A percentile compares a stretch with the other conserved stretches of the same genome.
Evolutionary conservation across 2,797 vertebrate species (phyloP).

Genomic region (Silurus lanzhouensis): DNA sequence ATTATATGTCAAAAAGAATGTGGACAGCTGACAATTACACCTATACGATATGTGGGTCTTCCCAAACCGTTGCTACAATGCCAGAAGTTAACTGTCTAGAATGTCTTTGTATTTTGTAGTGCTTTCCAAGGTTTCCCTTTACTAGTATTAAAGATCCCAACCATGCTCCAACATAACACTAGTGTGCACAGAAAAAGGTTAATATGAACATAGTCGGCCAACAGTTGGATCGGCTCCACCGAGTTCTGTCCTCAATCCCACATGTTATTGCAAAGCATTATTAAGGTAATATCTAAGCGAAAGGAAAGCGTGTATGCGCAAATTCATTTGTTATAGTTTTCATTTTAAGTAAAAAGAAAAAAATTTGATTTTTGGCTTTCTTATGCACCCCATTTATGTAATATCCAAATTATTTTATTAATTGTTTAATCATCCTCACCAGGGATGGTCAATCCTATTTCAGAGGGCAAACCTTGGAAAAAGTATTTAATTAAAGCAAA

Average conservation of each 20-base stretch:
- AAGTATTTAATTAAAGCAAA: neutral
- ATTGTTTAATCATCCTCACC: neutral
- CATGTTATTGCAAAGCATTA: neutral
- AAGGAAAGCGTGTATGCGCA: neutral
- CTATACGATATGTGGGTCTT: neutral
- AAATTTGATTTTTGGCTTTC: neutral
- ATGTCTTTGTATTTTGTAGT: neutral
- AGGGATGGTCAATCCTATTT: neutral
- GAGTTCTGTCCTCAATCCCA: neutral
- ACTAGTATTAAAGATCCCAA: neutral
- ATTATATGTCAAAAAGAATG: neutral
- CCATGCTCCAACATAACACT: neutral
- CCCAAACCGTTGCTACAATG: neutral
- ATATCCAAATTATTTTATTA: neutral
- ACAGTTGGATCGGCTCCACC: no score
- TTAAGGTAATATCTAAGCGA: neutral
- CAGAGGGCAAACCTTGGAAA: neutral
- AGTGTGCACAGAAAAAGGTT: neutral
- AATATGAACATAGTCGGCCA: neutral
- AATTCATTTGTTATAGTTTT: neutral
- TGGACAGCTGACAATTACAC: neutral
- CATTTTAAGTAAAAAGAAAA: neutral
- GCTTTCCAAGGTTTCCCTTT: neutral
- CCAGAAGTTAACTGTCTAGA: neutral
- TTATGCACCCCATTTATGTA: neutral